phyloP scores from a whole-genome alignment of 2,797 vertebrate genomes.

The Pangasius sanitwongsei region DNA sequence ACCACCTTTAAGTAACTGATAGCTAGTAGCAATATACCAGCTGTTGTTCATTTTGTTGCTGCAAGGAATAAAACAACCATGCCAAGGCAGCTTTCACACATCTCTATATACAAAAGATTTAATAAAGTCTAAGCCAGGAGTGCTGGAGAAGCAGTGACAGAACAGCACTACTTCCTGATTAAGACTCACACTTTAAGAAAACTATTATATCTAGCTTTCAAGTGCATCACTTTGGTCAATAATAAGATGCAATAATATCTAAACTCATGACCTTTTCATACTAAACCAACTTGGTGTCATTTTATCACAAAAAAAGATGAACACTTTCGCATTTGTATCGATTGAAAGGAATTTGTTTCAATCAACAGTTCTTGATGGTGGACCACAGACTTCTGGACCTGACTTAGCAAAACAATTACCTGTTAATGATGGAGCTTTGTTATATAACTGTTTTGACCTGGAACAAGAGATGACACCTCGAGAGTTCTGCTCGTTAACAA shows the following conservation, averaged over 20 bases:
- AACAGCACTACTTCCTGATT: neutral
- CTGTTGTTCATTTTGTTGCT: constrained; percentile 38
- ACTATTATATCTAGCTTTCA: neutral
- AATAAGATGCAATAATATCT: neutral
- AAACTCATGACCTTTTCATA: neutral
- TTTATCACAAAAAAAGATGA: neutral
- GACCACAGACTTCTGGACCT: neutral
- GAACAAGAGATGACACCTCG: constrained; percentile 53
- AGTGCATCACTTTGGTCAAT: neutral
- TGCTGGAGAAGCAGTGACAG: neutral
- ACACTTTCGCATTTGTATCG: neutral
- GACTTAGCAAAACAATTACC: constrained; percentile 29
- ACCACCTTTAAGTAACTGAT: constrained; percentile 35
- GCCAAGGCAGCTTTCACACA: constrained; percentile 29
- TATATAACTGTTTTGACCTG: constrained; percentile 41
- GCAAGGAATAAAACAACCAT: constrained; percentile 9
- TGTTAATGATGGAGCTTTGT: constrained; percentile 44
- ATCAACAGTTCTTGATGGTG: neutral
- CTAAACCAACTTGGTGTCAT: neutral
- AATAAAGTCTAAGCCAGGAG: neutral
- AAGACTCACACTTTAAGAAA: neutral
- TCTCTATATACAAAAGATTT: constrained; percentile 3
- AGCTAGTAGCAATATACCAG: constrained; percentile 25
- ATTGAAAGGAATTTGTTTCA: neutral
- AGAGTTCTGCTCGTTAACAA: constrained; percentile 49